Percentiles rank a stretch among this genome's conserved stretches.
These are phyloP conservation scores for Lepidocolaptes lacrymiger DNA, from an alignment of 2,797 vertebrate genomes.

Conservation along the genomic window DNA sequence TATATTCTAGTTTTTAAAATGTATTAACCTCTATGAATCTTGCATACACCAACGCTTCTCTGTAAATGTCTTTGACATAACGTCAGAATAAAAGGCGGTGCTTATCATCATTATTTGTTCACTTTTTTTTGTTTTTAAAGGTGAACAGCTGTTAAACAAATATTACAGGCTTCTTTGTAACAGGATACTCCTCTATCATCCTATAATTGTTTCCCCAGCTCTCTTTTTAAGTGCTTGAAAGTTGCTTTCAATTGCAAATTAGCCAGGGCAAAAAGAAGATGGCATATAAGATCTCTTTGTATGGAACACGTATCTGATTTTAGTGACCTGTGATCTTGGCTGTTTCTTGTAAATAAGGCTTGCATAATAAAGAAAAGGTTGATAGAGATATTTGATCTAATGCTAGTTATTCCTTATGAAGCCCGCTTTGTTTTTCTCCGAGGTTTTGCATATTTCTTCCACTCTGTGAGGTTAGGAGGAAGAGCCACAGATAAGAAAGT, in stretches of 20 bases:
- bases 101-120: neutral
- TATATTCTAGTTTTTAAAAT: neutral
- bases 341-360: neutral
- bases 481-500: conserved; percentile 75
- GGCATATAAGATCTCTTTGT: neutral
- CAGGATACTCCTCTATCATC: neutral
- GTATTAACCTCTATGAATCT: conserved; percentile 17
- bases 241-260: neutral
- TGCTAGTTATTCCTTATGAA: neutral
- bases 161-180: neutral
- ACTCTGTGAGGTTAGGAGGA: conserved; percentile 58
- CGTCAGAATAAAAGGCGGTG: neutral
- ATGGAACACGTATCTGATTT: neutral
- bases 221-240: conserved; percentile 1
- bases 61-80: neutral
- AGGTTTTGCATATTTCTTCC: conserved; percentile 55
- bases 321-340: neutral
- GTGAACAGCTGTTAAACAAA: neutral
- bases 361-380: neutral
- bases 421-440: neutral
- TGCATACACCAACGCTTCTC: neutral
- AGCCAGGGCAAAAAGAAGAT: neutral
- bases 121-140: neutral
- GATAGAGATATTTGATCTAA: neutral
- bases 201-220: neutral